Evolutionary conservation across 2,888 invertebrate genomes (phyloP).

Genomic region (Drosophila demipolita): DNA sequence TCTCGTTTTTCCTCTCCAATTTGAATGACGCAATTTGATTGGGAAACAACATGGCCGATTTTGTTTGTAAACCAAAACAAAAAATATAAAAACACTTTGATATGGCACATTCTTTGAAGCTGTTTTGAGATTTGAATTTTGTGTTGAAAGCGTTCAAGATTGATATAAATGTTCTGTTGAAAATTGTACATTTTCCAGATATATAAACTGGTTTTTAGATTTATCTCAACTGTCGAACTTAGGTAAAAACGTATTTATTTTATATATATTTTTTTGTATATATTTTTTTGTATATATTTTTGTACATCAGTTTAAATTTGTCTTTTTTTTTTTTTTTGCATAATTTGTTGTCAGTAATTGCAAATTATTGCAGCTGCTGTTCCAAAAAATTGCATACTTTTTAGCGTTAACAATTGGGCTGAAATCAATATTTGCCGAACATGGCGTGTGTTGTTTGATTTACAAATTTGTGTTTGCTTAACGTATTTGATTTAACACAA

Average conservation of each 20-base stretch:
- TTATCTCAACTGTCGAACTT: background rate
- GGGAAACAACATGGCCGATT: conserved; percentile 31
- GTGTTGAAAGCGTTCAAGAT: conserved; percentile 14
- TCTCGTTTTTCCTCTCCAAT: conserved; percentile 9
- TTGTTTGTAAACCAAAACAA: conserved; percentile 27
- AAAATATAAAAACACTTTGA: conserved; percentile 25
- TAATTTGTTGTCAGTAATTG: conserved; percentile 8
- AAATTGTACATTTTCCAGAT: background rate
- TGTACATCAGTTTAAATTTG: background rate
- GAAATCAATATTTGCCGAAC: conserved; percentile 50
- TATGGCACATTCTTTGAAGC: conserved; percentile 33
- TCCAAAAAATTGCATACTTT: conserved; percentile 50
- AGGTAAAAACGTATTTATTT: background rate
- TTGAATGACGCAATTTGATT: conserved; percentile 50
- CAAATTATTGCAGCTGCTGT: conserved; percentile 28
- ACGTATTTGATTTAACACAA: conserved; percentile 58
- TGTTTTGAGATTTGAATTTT: conserved; percentile 26
- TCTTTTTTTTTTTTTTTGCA: background rate
- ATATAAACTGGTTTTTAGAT: background rate
- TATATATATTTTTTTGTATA: background rate
- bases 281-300: background rate
- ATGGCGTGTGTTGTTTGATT: conserved; percentile 57
- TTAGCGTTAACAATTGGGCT: conserved; percentile 22
- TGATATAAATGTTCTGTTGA: conserved; percentile 22
- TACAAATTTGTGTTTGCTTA: conserved; percentile 36